Base-by-base conservation (phyloP, 1,140 invertebrate genomes). In the Caerostris extrusa region DNA sequence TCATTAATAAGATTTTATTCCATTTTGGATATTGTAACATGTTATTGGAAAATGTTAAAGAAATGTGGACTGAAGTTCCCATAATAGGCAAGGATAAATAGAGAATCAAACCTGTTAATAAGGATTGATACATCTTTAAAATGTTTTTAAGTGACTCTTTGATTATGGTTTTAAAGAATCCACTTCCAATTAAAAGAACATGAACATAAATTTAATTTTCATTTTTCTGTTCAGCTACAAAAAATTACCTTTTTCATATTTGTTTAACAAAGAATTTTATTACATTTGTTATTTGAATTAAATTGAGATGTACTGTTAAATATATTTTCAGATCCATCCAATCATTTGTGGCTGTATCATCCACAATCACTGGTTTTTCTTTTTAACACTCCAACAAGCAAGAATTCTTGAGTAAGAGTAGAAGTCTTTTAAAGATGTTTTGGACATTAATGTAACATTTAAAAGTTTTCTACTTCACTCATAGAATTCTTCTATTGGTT, bases 31-130 rank as follows among this genome's bases (percentile, higher is more conserved):
- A 99, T 96, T 99, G 99, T 96, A 99, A 99, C 96, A 99, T 99
- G 99, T 99, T 99, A 0, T 96, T 99, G 95, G 99, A 99, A 96
- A 99, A 99, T 96, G 99, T 99, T 0, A 99, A 99, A 96, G 99
- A 99, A 97, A 99, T 99, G 98, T 99, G 99, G 99, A 99, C 98
- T 7, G 99, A 99, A 97, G 96, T 98, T 55, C 99, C 99, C 4
- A 97, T 99, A 95, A 98, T 98, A 67, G 98, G 98, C 10, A 99
- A 99, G 97, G 99, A 99, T 92, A 99, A 99, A 96, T 99, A 98
- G 91, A 96, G 98, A 97, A 98, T 98, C 1, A 99, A 99, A 96
- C 98, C 99, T 64, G 99, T 99, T 0, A 99, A 99, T 96, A 99
- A 99, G 95, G 99, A 99, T 96, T 97, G 99, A 95, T 99, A 99